Base-by-base conservation (phyloP, 2,888 invertebrate genomes). In the Falcaria lacertinaria region DNA sequence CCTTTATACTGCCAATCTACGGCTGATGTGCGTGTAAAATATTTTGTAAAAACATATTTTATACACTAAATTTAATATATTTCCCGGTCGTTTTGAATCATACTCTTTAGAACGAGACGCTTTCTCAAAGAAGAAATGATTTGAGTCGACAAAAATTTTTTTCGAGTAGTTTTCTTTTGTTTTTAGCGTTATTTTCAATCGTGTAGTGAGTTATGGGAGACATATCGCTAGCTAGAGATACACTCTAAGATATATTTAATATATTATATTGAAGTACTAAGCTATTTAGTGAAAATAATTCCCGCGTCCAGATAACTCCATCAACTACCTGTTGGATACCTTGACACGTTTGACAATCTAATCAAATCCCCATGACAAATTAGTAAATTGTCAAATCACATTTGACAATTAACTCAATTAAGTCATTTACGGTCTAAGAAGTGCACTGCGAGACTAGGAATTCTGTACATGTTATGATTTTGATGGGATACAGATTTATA, bases 11-110 rank as follows among this genome's bases (percentile, higher is more conserved):
- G 14, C 22, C 3, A 50, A 11, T 28, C 28, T 28, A 74, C 67
- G 57, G 58, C 56, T 61, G 45, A 62, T 55, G 60, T 64, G 57
- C 64, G 75, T 52, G 76, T 70, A 69, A 69, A 65, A 80, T 85
- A 85, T 86, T 87, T 87, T 88, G 77, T 87, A 84, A 80, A 58
- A 80, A 75, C 80, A 78, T 88, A 87, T 84, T 87, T 86, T 87
- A 84, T 88, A 88, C 81, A 81, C 81, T 80, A 74, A 81, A 83
- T 80, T 82, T 64, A 78, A 74, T 69, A 53, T 60, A 60, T 59
- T 62, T 52, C 28, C 11, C 1, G 57, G 34, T 50, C 50, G 50
- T 48, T 50, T 52, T 33, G 22, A 37, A 36, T 15, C 34, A 32
- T 37, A 33, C 25, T 28, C n/a, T 3, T 44, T 37, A 33, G 40